Percentiles rank a stretch among this genome's conserved stretches.
phyloP scores from a whole-genome alignment of 2,797 vertebrate genomes.

The Premnoplex brunnescens region DNA sequence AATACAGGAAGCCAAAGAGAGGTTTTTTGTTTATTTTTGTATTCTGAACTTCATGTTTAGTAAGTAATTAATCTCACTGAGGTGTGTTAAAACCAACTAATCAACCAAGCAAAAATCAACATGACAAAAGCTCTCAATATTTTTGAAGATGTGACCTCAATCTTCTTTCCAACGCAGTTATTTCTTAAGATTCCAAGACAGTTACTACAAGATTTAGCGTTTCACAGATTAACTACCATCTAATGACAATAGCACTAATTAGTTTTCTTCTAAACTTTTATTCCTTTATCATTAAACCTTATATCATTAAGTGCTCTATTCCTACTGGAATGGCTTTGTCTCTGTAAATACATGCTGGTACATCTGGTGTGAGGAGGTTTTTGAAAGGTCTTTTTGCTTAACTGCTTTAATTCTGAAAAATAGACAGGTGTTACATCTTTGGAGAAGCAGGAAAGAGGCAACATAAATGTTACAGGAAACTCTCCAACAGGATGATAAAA shows the following conservation, averaged over 20 bases:
- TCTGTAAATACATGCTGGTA: background rate
- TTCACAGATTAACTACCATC: background rate
- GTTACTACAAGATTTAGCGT: background rate
- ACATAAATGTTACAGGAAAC: background rate
- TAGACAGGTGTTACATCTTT: background rate
- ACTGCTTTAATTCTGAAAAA: background rate
- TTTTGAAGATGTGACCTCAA: background rate
- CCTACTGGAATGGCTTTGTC: background rate
- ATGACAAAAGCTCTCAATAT: accelerated
- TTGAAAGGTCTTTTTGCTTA: background rate
- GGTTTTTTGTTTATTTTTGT: background rate
- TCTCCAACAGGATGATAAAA: background rate
- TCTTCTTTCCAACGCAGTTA: background rate
- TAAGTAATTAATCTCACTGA: background rate
- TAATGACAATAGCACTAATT: background rate
- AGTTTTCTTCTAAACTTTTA: background rate
- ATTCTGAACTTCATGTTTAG: background rate
- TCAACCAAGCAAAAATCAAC: accelerated
- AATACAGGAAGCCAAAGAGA: background rate
- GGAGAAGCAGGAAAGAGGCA: background rate
- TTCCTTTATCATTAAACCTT: background rate
- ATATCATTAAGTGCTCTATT: background rate
- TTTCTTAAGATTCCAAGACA: background rate
- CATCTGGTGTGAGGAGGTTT: background rate
- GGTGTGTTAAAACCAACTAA: background rate